Evolutionary conservation across 92 coral and sea anemone species (phyloP), one percentile per base, ranked within the genome.

Genomic region (Epizoanthus stellaris): DNA sequence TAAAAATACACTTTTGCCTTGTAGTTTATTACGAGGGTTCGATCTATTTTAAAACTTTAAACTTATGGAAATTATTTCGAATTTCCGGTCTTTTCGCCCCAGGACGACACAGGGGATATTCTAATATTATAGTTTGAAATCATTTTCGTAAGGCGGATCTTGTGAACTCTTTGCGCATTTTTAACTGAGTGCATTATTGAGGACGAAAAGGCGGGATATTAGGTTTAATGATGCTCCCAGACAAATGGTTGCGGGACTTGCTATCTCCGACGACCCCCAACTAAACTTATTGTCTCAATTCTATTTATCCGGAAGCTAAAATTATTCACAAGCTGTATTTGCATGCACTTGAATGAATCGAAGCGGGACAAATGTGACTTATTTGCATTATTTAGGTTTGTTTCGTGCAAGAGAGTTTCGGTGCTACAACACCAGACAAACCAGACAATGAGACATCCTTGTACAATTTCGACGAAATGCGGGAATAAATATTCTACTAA

Each of bases 1-100:
- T 52, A 39, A 66, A 66, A 66, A 66, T 66, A 66, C 42, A 66
- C 70, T 1, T 30, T 66, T 66, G 70, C 36, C 10, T 73, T n/a
- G 30, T 5, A 45, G 34, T 49, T 52, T 52, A 52, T 52, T 73
- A 39, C 80, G 45, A 49, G 65, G 63, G 56, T n/a, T 75, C 62
- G 19, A 75, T 52, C 80, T 75, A 25, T 75, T 56, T n/a, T n/a
- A n/a, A n/a, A n/a, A n/a, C n/a, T n/a, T n/a, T n/a, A n/a, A 25
- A 56, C 80, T 54, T 75, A 75, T 75, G 80, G 80, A 75, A 75
- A 75, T 75, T 75, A 75, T 74, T 20, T 53, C 14, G 65, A 53
- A 64, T 75, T 53, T 75, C 65, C 65, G 61, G 61, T 52, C 47
- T 30, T 15, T 49, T n/a, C 40, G 36, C 36, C 21, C 40, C 65